Evolutionary conservation across 2,888 invertebrate species (phyloP).

Genomic region (Lasioglossum leucozonium): DNA sequence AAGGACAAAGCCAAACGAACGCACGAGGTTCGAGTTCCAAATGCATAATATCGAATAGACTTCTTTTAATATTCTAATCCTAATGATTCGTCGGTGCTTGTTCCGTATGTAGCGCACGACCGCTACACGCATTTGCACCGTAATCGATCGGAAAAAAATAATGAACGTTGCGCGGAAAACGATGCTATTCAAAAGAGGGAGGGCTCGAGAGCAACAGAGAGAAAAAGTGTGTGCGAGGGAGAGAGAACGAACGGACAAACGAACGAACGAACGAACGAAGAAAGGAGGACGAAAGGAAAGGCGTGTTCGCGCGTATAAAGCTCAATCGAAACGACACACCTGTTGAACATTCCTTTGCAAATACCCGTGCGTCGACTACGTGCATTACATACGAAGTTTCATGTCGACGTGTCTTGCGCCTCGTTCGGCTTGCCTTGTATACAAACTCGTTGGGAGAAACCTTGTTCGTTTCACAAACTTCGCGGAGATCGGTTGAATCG

Average conservation of each 20-base stretch:
- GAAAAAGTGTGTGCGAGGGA: not conserved
- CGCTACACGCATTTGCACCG: not conserved
- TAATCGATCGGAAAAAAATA: not conserved
- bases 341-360: conserved; percentile 82
- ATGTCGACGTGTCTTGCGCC: conserved; percentile 58
- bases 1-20: not conserved
- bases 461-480: conserved; percentile 38
- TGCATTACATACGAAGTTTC: conserved; percentile 59
- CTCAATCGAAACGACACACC: conserved; percentile 77
- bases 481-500: conserved; percentile 14
- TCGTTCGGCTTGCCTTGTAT: conserved; percentile 33
- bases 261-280: conserved; percentile 33
- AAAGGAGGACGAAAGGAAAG: conserved; percentile 49
- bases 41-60: not conserved
- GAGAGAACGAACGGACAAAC: not conserved
- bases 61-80: not conserved
- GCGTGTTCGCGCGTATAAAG: conserved; percentile 60
- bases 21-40: not conserved
- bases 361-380: conserved; percentile 67
- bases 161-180: not conserved
- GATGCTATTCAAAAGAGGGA: not conserved
- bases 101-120: not conserved
- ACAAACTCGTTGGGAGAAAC: conserved; percentile 30
- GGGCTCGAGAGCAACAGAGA: not conserved
- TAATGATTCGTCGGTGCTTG: not conserved